These are phyloP conservation scores for Gymnocheta viridis DNA, from an alignment of 2,888 invertebrate species.

Conservation along the genomic window DNA sequence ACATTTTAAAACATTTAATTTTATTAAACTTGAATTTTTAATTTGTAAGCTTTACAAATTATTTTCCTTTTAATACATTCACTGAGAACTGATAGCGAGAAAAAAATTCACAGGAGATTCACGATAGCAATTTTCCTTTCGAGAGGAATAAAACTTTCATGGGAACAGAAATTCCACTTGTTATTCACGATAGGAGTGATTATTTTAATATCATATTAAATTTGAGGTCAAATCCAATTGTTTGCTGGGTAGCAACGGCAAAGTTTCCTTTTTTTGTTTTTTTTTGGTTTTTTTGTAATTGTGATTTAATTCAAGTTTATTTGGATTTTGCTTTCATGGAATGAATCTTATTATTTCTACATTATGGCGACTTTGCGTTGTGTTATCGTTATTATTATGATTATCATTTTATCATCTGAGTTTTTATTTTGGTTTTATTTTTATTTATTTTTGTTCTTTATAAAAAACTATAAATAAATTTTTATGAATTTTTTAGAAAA, in stretches of 20 bases:
- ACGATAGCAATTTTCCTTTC: no score
- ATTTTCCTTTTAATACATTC: no score
- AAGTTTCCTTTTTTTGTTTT: neutral
- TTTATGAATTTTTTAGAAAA: neutral
- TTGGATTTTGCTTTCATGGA: conserved; percentile 42
- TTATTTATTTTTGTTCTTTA: neutral
- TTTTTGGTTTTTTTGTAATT: neutral
- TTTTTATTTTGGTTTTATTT: neutral
- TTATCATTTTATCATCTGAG: neutral
- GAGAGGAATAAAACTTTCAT: no score
- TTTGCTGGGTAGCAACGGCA: neutral
- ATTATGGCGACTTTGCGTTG: conserved; percentile 6
- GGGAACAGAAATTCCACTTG: no score
- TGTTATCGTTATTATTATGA: neutral
- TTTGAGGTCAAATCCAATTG: neutral
- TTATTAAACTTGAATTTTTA: no score
- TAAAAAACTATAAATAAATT: neutral
- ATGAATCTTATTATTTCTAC: conserved; percentile 18
- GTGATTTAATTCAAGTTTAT: conserved; percentile 50
- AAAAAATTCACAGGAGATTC: no score
- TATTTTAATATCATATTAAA: neutral
- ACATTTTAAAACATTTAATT: no score
- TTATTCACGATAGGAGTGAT: no score
- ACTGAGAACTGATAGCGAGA: no score
- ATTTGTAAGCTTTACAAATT: no score